These are phyloP conservation scores for Artemia sp. DNA, from an alignment of 2,888 invertebrate genomes.

Conservation along the genomic window DNA sequence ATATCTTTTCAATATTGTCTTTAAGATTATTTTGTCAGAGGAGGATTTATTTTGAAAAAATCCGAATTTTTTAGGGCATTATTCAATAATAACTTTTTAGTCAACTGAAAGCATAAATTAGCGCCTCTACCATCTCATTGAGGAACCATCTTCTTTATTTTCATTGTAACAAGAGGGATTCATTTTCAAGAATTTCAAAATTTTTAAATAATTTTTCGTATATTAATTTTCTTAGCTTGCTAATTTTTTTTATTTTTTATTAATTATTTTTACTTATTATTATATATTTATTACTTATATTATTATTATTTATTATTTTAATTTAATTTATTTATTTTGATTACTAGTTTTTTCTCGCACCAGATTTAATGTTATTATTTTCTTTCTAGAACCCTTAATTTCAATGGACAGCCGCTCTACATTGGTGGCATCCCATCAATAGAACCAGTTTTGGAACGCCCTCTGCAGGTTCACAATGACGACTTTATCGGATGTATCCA, in stretches of 20 bases:
- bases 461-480: constrained; percentile 75
- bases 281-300: constrained; percentile 19
- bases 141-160: no score
- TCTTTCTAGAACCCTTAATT: constrained; percentile 61
- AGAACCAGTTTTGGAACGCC: constrained; percentile 68
- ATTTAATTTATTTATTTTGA: not conserved
- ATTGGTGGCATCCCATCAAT: constrained; percentile 70
- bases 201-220: constrained; percentile 14
- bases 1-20: no score
- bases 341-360: constrained; percentile 11
- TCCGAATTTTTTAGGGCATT: no score
- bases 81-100: no score
- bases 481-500: constrained; percentile 88
- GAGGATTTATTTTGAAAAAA: no score
- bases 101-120: no score
- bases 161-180: not conserved
- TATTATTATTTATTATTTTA: not conserved
- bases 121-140: no score
- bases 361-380: constrained; percentile 19
- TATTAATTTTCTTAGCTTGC: constrained; percentile 18
- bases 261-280: constrained; percentile 8
- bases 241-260: constrained; percentile 21
- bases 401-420: constrained; percentile 67
- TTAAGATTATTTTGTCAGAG: no score
- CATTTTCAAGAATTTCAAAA: not conserved